Percentiles rank a stretch among this genome's conserved stretches.
Conservation (phyloP, 2,797 vertebrate genomes). For the Alca torda region DNA sequence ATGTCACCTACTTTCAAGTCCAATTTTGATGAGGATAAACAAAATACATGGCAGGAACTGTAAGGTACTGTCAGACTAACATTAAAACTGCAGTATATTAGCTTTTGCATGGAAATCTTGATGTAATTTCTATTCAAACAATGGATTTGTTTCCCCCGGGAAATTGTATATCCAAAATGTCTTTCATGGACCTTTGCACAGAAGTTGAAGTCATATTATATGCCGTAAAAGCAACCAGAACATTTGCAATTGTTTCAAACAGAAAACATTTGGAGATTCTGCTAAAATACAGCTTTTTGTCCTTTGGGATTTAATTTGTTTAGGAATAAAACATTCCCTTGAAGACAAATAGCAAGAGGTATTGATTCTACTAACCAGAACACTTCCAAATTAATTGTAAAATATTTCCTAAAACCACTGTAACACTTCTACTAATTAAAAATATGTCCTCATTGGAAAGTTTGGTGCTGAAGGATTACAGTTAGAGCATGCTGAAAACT, state of each 20-base stretch:
- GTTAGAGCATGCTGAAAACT: background rate
- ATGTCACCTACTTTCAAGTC: background rate
- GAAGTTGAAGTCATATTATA: background rate
- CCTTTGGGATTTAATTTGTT: slow-evolving; percentile 36
- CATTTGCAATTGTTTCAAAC: background rate
- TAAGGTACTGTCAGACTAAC: background rate
- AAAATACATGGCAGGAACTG: background rate
- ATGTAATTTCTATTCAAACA: background rate
- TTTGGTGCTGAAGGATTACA: background rate
- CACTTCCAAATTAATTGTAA: background rate
- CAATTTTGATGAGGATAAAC: background rate
- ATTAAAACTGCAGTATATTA: background rate
- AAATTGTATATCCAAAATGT: background rate
- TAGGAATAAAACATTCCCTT: slow-evolving; percentile 25
- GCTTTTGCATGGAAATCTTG: background rate
- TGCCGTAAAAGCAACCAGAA: background rate
- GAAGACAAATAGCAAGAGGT: slow-evolving; percentile 25
- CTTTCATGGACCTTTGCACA: slow-evolving; percentile 10
- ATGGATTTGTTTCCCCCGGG: background rate
- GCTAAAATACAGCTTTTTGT: background rate
- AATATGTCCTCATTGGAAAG: slow-evolving; percentile 7
- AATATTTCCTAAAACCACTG: slow-evolving; percentile 11
- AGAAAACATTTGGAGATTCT: background rate
- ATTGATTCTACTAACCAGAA: background rate
- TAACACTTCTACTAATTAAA: background rate